These are phyloP conservation scores for Neodontobutis hainanensis DNA, from an alignment of 2,113 vertebrate genomes.

Conservation along the genomic window DNA sequence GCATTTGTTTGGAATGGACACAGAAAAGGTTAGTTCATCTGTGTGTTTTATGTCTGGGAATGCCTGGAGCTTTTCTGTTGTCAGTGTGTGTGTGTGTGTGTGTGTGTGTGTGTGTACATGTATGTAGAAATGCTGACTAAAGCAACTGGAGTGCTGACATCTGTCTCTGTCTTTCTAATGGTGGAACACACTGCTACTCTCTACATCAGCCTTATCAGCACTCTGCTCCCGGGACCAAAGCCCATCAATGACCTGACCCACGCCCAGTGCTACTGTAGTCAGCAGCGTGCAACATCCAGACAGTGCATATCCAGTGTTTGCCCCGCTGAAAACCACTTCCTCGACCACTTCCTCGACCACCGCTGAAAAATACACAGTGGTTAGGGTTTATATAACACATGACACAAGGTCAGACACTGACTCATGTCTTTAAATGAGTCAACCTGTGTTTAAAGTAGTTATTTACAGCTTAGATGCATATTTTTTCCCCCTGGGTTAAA, in stretches of 20 bases:
- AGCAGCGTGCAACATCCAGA: slow-evolving; percentile 35
- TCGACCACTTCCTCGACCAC: slow-evolving; percentile 64
- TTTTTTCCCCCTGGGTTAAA: slow-evolving; percentile 10
- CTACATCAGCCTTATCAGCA: slow-evolving; percentile 63
- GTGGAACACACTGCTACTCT: slow-evolving; percentile 58
- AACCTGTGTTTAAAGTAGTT: neutral
- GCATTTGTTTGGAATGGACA: slow-evolving; percentile 37
- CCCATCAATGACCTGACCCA: slow-evolving; percentile 40
- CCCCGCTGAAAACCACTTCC: slow-evolving; percentile 33
- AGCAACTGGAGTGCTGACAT: slow-evolving; percentile 69
- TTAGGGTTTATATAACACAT: slow-evolving; percentile 30
- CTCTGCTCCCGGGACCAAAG: slow-evolving; percentile 45
- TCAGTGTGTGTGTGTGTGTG: slow-evolving; percentile 13
- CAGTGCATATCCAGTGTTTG: slow-evolving; percentile 38
- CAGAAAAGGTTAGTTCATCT: slow-evolving; percentile 3
- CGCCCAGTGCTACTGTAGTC: slow-evolving; percentile 29
- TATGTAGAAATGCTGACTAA: slow-evolving; percentile 65
- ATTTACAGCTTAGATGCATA: slow-evolving; percentile 10
- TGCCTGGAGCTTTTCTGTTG: slow-evolving; percentile 8
- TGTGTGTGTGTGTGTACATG: slow-evolving; percentile 21
- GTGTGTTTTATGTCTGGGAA: slow-evolving; percentile 11
- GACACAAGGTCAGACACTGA: slow-evolving; percentile 37
- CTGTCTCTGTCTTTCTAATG: slow-evolving; percentile 64
- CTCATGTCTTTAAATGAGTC: slow-evolving; percentile 22
- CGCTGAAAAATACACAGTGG: slow-evolving; percentile 17